Percentiles rank a stretch among this genome's conserved stretches.
phyloP scores from a whole-genome alignment of 2,888 invertebrate species.

The Lasioglossum villosulum region DNA sequence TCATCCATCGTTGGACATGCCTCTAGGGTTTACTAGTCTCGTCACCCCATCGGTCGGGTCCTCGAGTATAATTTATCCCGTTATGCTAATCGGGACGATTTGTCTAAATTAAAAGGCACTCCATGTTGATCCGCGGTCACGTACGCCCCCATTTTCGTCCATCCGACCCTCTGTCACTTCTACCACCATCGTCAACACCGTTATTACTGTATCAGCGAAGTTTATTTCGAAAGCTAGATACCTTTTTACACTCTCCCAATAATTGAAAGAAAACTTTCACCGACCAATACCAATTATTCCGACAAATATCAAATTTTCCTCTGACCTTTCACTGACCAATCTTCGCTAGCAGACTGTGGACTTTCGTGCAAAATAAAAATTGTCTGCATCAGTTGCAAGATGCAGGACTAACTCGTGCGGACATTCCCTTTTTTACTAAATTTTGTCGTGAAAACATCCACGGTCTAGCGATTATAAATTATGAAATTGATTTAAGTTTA shows the following conservation, averaged over 20 bases:
- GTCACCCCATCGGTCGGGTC: conserved; percentile 77
- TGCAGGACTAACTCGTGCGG: too few species aligned
- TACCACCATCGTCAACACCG: conserved; percentile 47
- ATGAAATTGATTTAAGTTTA: too few species aligned
- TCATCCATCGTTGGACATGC: conserved; percentile 65
- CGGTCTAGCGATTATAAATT: too few species aligned
- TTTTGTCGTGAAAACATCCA: too few species aligned
- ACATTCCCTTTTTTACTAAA: too few species aligned
- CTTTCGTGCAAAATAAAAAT: not conserved
- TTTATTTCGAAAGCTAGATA: conserved; percentile 9
- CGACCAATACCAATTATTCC: not conserved
- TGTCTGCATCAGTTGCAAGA: not conserved
- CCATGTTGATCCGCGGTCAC: conserved; percentile 74
- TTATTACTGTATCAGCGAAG: conserved; percentile 33
- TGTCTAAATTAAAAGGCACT: conserved; percentile 84
- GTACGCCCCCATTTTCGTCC: conserved; percentile 65
- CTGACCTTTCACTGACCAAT: not conserved
- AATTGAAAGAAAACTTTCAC: not conserved
- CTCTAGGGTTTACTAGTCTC: conserved; percentile 59
- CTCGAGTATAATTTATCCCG: conserved; percentile 84
- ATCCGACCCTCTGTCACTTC: conserved; percentile 42
- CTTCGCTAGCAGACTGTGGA: not conserved
- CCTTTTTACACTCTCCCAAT: too few species aligned
- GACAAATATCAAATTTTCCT: not conserved
- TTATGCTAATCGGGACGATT: conserved; percentile 85